A percentile compares a stretch with the other conserved stretches of the same genome.
phyloP scores from a whole-genome alignment of 2,888 invertebrate genomes.

The Hypercompe scribonia region DNA sequence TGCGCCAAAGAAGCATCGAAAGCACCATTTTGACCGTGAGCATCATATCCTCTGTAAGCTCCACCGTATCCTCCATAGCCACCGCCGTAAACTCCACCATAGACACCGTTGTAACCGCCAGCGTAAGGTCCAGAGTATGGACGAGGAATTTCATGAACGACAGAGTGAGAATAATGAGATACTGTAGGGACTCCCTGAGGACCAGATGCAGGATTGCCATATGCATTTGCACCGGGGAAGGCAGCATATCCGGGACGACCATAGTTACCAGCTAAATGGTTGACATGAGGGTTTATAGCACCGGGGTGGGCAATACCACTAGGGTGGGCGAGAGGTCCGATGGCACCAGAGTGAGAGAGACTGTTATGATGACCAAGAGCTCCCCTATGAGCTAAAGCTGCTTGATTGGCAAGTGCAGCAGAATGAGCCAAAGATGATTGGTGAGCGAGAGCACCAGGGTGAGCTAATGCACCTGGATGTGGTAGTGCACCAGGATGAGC shows the following conservation, averaged over 20 bases:
- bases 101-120: slow-evolving; percentile 34
- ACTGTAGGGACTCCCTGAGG: slow-evolving; percentile 43
- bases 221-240: slow-evolving; percentile 24
- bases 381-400: slow-evolving; percentile 15
- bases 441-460: slow-evolving; percentile 19
- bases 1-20: slow-evolving; percentile 35
- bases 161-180: slow-evolving; percentile 50
- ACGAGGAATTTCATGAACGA: slow-evolving; percentile 48
- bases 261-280: slow-evolving; percentile 20
- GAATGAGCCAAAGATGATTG: slow-evolving; percentile 12
- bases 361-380: slow-evolving; percentile 18
- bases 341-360: slow-evolving; percentile 15
- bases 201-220: slow-evolving; percentile 27
- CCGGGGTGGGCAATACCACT: slow-evolving; percentile 15
- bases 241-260: slow-evolving; percentile 21
- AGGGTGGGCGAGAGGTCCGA: slow-evolving; percentile 17
- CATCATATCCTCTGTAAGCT: not conserved
- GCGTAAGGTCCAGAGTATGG: slow-evolving; percentile 46
- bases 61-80: not conserved
- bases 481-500: slow-evolving; percentile 25
- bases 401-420: slow-evolving; percentile 7
- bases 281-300: slow-evolving; percentile 14
- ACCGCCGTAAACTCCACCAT: not conserved
- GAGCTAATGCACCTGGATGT: slow-evolving; percentile 14
- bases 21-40: slow-evolving; percentile 24